Base-by-base conservation (phyloP, 2,888 invertebrate species). In the Axea sp. region DNA sequence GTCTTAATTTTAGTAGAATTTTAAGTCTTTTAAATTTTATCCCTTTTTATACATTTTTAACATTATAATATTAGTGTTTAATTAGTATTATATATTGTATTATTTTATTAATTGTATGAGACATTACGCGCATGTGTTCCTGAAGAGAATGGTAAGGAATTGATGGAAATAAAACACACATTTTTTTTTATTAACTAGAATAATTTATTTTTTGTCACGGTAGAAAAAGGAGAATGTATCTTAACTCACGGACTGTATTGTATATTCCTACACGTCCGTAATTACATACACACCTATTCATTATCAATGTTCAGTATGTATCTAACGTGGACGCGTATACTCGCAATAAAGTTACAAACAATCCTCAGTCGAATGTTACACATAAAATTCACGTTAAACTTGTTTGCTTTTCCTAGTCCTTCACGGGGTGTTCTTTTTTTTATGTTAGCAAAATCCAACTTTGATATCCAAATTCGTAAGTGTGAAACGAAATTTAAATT, bases 191-290 rank as follows among this genome's bases (percentile, higher is more conserved):
- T 87, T 87, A 87, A 87, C 87, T 87, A 87, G 87, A 87, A 87
- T 87, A 87, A 87, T 87, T 87, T 87, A 86, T 86, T 86, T 85
- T 85, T 84, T 83, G 84, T 85, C 84, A 85, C 86, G 82, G 86
- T 87, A 87, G 86, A 87, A 87, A 87, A 86, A 86, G 86, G 86
- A 86, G 86, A 87, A 86, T 87, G 86, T 86, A 86, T 85, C 84
- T 85, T 86, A 86, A 87, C 83, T 86, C 86, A 83, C 81, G 85
- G 84, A 86, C 86, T 86, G 87, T 84, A 84, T 83, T 86, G 86
- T 86, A 86, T 80, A 43, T 45, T 83, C 80, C 82, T 85, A 83
- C 82, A 82, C 84, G 82, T 83, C 84, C 83, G 47, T 35, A 67
- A 55, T 59, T 60, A 67, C 64, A 67, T 47, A 77, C 65, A 65